Evolutionary conservation across 2,797 vertebrate genomes (phyloP).

Genomic region (Morelia viridis): DNA sequence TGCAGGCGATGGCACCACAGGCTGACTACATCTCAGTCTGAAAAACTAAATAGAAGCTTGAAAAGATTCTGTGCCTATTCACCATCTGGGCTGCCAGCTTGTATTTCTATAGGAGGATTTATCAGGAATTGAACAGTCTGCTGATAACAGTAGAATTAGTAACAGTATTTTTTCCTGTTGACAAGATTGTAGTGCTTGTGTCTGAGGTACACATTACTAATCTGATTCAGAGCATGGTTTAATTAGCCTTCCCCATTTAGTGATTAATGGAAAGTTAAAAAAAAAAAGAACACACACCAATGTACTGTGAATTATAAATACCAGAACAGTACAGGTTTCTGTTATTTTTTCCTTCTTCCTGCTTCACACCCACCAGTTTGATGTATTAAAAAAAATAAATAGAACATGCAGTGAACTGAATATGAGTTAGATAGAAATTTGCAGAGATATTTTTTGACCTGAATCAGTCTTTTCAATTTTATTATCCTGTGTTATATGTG

Average conservation of each 20-base stretch:
- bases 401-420: constrained; percentile 38
- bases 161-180: constrained; percentile 17
- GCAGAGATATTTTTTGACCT: constrained; percentile 30
- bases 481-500: background rate
- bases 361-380: constrained; percentile 37
- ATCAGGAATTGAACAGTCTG: constrained; percentile 42
- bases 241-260: constrained; percentile 36
- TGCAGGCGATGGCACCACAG: background rate
- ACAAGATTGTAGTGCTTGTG: constrained; percentile 26
- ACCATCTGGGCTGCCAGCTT: constrained; percentile 19
- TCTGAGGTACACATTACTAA: constrained; percentile 27
- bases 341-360: constrained; percentile 52
- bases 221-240: constrained; percentile 44
- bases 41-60: constrained; percentile 19
- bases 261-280: constrained; percentile 46
- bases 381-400: background rate
- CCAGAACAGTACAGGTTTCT: constrained; percentile 40
- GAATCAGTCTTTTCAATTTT: constrained; percentile 48
- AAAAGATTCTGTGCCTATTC: constrained; percentile 32
- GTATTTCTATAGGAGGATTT: constrained; percentile 45
- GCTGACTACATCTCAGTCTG: background rate
- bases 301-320: constrained; percentile 43
- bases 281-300: constrained; percentile 19
- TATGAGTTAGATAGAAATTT: constrained; percentile 46
- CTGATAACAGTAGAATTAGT: constrained; percentile 32